These are phyloP conservation scores for Hippocampus barbouri DNA, from an alignment of 2,113 vertebrate species.

Conservation along the genomic window DNA sequence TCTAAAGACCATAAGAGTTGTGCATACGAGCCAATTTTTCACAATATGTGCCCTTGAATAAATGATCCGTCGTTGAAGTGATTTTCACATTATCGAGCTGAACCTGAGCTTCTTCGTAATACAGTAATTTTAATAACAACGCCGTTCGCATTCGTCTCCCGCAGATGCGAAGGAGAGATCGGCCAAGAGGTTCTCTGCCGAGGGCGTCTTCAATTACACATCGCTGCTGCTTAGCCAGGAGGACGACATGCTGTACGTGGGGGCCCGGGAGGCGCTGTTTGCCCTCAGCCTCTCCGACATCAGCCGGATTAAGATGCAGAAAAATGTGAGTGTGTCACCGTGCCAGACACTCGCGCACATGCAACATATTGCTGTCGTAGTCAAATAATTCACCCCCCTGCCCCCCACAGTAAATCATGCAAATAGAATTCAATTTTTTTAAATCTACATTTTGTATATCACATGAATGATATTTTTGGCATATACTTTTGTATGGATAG, in stretches of 20 bases:
- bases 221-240: slow-evolving; percentile 85
- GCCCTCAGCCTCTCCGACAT: slow-evolving; percentile 80
- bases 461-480: not conserved
- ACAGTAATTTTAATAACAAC: not conserved
- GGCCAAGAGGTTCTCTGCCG: slow-evolving; percentile 75
- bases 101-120: not conserved
- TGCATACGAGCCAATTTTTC: too few relatives aligned
- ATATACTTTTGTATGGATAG: not conserved
- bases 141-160: not conserved
- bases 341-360: not conserved
- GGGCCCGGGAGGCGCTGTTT: slow-evolving; percentile 83
- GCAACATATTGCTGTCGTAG: not conserved
- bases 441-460: not conserved
- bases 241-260: slow-evolving; percentile 81
- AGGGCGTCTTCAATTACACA: slow-evolving; percentile 82
- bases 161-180: slow-evolving; percentile 76
- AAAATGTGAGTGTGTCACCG: slow-evolving; percentile 61
- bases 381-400: too few relatives aligned
- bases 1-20: too few relatives aligned
- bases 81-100: not conserved
- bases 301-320: slow-evolving; percentile 70
- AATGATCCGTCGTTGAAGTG: not conserved
- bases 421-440: not conserved
- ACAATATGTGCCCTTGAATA: too few relatives aligned
- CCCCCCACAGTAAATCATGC: not conserved